Percentiles rank a stretch among this genome's conserved stretches.
These are phyloP conservation scores for Berghia stephanieae DNA, from an alignment of 1,140 invertebrate genomes.

Conservation along the genomic window DNA sequence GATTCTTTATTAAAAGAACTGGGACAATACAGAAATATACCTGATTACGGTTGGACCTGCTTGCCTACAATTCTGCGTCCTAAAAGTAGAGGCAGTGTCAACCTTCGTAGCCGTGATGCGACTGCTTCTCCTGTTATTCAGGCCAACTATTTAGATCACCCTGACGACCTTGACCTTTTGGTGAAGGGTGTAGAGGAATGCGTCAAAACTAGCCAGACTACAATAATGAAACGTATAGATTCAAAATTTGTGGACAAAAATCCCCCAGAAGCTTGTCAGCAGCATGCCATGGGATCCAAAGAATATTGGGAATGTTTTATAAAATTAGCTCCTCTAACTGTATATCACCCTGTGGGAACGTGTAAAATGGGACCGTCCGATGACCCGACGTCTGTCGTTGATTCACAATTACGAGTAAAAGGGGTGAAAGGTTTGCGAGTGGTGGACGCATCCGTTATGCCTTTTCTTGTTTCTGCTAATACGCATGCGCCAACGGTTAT, in stretches of 20 bases:
- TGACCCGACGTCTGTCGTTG: conserved; percentile 41
- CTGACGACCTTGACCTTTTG: conserved; percentile 52
- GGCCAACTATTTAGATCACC: conserved; percentile 70
- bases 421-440: conserved; percentile 67
- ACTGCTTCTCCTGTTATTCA: conserved; percentile 84
- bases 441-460: conserved; percentile 72
- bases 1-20: not conserved
- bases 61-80: conserved; percentile 38
- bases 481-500: conserved; percentile 71
- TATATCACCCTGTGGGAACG: conserved; percentile 87
- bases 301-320: conserved; percentile 58
- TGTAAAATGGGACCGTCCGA: conserved; percentile 87
- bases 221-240: not conserved
- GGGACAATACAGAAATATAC: conserved; percentile 3
- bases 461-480: conserved; percentile 70
- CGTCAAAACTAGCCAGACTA: conserved; percentile 6
- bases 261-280: not conserved
- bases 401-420: conserved; percentile 67
- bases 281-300: conserved; percentile 52
- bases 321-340: conserved; percentile 67
- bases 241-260: not conserved
- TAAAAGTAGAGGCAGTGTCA: conserved; percentile 58
- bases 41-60: not conserved
- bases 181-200: conserved; percentile 40
- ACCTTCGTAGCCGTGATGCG: conserved; percentile 74